Conservation (phyloP, 2,888 invertebrate species). For the Argyresthia goedartella region DNA sequence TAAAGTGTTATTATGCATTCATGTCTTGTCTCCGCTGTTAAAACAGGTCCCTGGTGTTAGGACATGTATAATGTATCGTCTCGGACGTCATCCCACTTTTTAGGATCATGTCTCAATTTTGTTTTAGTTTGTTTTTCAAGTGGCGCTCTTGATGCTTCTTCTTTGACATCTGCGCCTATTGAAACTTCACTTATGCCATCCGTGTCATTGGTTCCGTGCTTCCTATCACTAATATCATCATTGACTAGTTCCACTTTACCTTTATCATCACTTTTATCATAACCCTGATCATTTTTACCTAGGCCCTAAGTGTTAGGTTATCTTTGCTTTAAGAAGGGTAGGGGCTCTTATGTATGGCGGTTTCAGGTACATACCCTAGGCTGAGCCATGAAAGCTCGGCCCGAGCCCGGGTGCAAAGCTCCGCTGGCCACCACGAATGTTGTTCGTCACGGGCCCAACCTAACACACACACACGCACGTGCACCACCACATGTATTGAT, state of each 20-base stretch:
- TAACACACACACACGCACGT: constrained; percentile 67
- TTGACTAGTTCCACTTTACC: not conserved
- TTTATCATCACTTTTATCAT: constrained; percentile 21
- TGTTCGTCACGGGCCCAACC: constrained; percentile 61
- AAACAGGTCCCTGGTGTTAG: constrained; percentile 40
- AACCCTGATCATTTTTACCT: constrained; percentile 18
- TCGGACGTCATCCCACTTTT: constrained; percentile 14
- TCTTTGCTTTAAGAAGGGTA: too few species aligned
- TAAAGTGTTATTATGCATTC: constrained; percentile 46
- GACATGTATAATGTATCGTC: constrained; percentile 31
- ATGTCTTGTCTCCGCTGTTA: constrained; percentile 42
- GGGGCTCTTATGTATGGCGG: not conserved
- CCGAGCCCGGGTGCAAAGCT: constrained; percentile 73
- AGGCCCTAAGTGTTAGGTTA: not conserved
- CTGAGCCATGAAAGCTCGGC: constrained; percentile 90
- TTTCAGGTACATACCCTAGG: constrained; percentile 81
- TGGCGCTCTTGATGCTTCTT: not conserved
- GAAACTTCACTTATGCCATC: not conserved
- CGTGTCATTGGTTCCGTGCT: not conserved
- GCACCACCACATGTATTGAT: constrained; percentile 57
- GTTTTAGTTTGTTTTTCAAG: constrained; percentile 22
- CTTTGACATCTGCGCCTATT: not conserved
- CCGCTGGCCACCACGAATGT: constrained; percentile 70
- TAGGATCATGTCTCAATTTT: constrained; percentile 24
- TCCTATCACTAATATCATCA: not conserved